A percentile compares a stretch with the other conserved stretches of the same genome.
Conservation (phyloP, 2,888 invertebrate genomes). For the Agriotes lineatus region DNA sequence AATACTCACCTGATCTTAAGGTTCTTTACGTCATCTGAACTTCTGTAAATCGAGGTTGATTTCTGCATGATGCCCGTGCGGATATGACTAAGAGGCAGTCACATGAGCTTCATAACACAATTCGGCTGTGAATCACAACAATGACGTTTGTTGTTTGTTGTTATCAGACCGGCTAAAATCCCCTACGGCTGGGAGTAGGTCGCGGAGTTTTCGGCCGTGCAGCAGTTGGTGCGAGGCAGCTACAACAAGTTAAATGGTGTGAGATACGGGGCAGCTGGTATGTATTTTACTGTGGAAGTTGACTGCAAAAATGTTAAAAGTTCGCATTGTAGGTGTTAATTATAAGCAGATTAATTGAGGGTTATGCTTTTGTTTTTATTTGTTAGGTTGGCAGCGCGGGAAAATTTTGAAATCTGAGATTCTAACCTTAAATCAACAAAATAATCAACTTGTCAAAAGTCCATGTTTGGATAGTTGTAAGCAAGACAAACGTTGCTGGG, state of each 20-base stretch:
- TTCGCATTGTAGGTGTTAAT: too few species aligned
- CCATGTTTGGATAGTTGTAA: too few species aligned
- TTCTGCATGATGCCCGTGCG: slow-evolving; percentile 40
- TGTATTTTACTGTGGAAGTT: too few species aligned
- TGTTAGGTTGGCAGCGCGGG: too few species aligned
- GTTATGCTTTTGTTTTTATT: too few species aligned
- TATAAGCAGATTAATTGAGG: too few species aligned
- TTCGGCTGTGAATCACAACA: slow-evolving; percentile 38
- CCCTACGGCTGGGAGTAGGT: neutral
- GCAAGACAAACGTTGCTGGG: too few species aligned
- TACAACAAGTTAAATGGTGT: neutral
- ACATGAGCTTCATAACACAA: neutral
- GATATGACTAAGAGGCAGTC: neutral
- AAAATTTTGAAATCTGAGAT: too few species aligned
- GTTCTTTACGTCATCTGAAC: slow-evolving; percentile 67
- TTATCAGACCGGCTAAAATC: neutral
- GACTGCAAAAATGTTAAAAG: too few species aligned
- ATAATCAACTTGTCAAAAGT: too few species aligned
- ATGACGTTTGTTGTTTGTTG: slow-evolving; percentile 34
- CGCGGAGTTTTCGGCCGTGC: neutral
- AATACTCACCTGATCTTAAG: slow-evolving; percentile 68
- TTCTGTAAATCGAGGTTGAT: slow-evolving; percentile 67
- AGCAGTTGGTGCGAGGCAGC: neutral
- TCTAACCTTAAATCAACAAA: too few species aligned
- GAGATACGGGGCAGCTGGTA: too few species aligned